Percentiles rank a stretch among this genome's conserved stretches.
These are phyloP conservation scores for Emydocephalus ijimae DNA, from an alignment of 2,113 vertebrate genomes.

Conservation along the genomic window DNA sequence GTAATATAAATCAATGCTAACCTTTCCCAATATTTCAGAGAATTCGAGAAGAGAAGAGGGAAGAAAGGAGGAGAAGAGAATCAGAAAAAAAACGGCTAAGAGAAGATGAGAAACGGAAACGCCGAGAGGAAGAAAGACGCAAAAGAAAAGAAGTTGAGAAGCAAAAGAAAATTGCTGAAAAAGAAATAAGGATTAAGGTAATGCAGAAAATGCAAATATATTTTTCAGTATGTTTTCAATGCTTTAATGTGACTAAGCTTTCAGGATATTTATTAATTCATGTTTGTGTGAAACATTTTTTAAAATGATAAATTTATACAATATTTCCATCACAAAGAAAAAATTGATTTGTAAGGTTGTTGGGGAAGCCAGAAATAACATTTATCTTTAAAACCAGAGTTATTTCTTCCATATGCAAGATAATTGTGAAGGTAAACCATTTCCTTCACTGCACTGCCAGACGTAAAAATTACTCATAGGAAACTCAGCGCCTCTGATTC, in stretches of 20 bases:
- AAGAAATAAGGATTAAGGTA: conserved; percentile 93
- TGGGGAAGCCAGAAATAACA: background rate
- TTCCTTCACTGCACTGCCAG: background rate
- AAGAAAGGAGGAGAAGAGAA: conserved; percentile 89
- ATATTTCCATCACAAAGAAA: background rate
- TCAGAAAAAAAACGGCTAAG: conserved; percentile 89
- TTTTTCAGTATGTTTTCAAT: background rate
- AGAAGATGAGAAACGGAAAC: conserved; percentile 92
- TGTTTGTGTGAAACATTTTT: background rate
- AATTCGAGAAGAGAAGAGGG: conserved; percentile 94
- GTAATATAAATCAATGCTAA: conserved; percentile 36
- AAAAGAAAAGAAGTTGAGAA: conserved; percentile 89
- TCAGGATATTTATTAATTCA: background rate
- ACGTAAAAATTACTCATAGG: background rate
- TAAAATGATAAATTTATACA: background rate
- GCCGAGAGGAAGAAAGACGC: conserved; percentile 88
- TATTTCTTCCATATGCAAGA: background rate
- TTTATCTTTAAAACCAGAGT: background rate
- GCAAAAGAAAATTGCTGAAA: conserved; percentile 86
- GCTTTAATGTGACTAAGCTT: background rate
- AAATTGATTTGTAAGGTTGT: background rate
- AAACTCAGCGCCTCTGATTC: background rate
- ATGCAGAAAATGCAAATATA: background rate
- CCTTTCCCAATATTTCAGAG: conserved; percentile 70
- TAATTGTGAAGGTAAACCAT: background rate